Base-by-base conservation (phyloP, 2,888 invertebrate genomes). In the Hoplodrina blanda region DNA sequence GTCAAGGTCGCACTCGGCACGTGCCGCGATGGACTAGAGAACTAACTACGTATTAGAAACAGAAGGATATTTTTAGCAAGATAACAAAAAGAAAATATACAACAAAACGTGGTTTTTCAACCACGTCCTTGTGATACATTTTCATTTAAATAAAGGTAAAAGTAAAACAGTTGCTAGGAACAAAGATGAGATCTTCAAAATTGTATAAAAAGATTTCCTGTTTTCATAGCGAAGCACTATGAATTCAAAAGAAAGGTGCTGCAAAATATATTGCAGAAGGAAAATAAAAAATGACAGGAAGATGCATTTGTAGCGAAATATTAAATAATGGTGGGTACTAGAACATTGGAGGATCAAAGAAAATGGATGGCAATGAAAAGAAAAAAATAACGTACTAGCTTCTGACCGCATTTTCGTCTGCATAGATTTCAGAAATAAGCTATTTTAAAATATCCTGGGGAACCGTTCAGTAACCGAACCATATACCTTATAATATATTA, bases 1-100 rank as follows among this genome's bases (percentile, higher is more conserved):
- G 60, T 54, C 76, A 62, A 69, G 80, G 68, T 50, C 56, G 10
- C 4, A 2, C 17, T 17, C 17, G 63, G 30, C 79, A 67, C 80
- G 62, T 68, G 75, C n/a, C 19, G 2, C 55, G 8, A 20, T 11
- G 19, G 52, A 64, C n/a, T 49, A 7, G 6, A 50, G 5, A 55
- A 49, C 25, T 37, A 66, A 41, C 20, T 30, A 6, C 25, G 11
- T 44, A 19, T 19, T 19, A 19, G 1, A 17, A n/a, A 74, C 20
- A 49, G 6, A 11, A 37, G 20, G 4, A 68, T n/a, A 44, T 41
- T 52, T 57, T 56, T 44, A 55, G 19, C 20, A n/a, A n/a, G 17
- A 6, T 17, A 13, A 19, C 13, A 7, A 46, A 55, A 17, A 37
- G 15, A 59, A n/a, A 30, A 60, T 46, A n/a, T 25, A 17, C 6